Evolutionary conservation across 2,797 vertebrate genomes (phyloP).

Genomic region (Acanthurus leucopareius): DNA sequence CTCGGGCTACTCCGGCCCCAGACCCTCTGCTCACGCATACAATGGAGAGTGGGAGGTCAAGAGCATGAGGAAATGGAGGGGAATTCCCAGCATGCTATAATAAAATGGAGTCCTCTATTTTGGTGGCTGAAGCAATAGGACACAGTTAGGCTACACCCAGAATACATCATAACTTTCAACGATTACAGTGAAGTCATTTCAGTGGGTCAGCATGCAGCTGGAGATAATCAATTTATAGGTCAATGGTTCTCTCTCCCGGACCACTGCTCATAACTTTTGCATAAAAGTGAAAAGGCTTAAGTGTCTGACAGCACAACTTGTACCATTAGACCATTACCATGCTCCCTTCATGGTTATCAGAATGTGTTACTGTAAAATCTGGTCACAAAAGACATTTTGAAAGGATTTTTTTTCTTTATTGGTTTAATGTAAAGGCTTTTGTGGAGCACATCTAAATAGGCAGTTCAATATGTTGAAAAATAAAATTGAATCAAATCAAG

Average conservation of each 20-base stretch:
- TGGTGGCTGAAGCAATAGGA: slow-evolving; percentile 67
- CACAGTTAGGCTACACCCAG: slow-evolving; percentile 70
- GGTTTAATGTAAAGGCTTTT: slow-evolving; percentile 47
- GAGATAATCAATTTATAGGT: slow-evolving; percentile 72
- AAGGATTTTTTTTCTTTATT: no score
- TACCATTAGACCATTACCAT: slow-evolving; percentile 20
- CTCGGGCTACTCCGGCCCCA: slow-evolving; percentile 50
- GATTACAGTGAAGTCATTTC: slow-evolving; percentile 72
- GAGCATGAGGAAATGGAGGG: slow-evolving; percentile 79
- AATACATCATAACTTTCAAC: slow-evolving; percentile 68
- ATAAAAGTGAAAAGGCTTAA: slow-evolving; percentile 54
- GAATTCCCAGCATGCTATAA: slow-evolving; percentile 83
- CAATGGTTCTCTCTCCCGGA: slow-evolving; percentile 51
- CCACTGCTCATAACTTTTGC: slow-evolving; percentile 63
- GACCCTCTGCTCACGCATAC: slow-evolving; percentile 74
- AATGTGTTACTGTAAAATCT: slow-evolving; percentile 41
- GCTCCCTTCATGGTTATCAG: slow-evolving; percentile 45
- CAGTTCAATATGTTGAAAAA: slow-evolving; percentile 44
- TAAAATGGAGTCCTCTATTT: slow-evolving; percentile 82
- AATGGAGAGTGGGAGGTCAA: slow-evolving; percentile 85
- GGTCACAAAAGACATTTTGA: slow-evolving; percentile 32
- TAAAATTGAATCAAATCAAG: slow-evolving; percentile 74
- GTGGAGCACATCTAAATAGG: slow-evolving; percentile 32
- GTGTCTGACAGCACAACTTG: slow-evolving; percentile 55
- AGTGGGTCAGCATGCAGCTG: slow-evolving; percentile 69